Base-by-base conservation (phyloP, 2,888 invertebrate species). In the Phyllotreta striolata region DNA sequence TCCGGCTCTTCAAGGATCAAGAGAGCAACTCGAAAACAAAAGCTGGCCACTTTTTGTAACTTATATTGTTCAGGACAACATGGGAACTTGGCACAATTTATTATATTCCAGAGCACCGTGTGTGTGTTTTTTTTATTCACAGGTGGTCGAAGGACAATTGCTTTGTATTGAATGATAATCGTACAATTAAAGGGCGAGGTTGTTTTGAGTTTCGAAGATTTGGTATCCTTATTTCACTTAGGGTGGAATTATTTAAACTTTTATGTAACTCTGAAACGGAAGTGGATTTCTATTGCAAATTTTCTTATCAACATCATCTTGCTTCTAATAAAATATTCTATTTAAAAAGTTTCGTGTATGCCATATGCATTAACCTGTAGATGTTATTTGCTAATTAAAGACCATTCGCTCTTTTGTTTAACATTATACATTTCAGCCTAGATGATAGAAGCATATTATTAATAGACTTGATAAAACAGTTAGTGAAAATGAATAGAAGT, bases 31-130 rank as follows among this genome's bases (percentile, higher is more conserved):
- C 39, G 57, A 66, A 66, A 66, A 69, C 69, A 69, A 69, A 69
- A 54, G 60, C 63, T 60, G 67, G 56, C 69, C 64, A 69, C 66
- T 69, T 69, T 69, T 69, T 69, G 67, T 63, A 62, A 67, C 56
- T 59, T 55, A 56, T 49, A 67, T 69, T 69, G 67, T 69, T 56
- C 61, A 7, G 37, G 56, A 40, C 60, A 67, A 66, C 69, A 66
- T 69, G 69, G 69, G 69, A 69, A 69, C 66, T 63, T 52, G 44
- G 46, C 43, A 57, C 62, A 64, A 66, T 67, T 62, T 62, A 55
- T 46, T 67, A 59, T 66, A 49, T 62, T 63, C 66, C 56, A 49
- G 55, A 54, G 55, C 64, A 51, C 24, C 24, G 24, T 24, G 24
- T 24, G 24, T 24, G 24, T 24, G 47, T 62, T 60, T 60, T 55